A percentile compares a stretch with the other conserved stretches of the same genome.
Evolutionary conservation across 2,797 vertebrate species (phyloP).

Genomic region (Picus viridis): DNA sequence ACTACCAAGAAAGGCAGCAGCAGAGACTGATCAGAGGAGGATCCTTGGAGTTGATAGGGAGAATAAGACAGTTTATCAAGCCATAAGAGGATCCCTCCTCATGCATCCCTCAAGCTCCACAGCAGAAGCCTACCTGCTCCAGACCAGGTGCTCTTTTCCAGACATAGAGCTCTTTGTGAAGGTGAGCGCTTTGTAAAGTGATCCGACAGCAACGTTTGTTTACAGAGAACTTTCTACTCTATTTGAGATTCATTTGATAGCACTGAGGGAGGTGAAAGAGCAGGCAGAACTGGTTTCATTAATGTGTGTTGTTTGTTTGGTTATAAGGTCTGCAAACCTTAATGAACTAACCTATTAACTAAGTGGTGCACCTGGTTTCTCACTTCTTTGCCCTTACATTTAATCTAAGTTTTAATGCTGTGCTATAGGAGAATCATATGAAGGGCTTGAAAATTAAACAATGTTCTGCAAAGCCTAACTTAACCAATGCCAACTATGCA

Average conservation of each 20-base stretch:
- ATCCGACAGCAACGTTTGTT: background rate
- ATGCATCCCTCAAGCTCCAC: background rate
- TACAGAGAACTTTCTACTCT: background rate
- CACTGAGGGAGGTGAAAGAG: background rate
- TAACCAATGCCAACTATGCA: background rate
- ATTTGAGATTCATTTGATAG: background rate
- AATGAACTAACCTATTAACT: background rate
- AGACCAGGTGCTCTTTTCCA: constrained; percentile 66
- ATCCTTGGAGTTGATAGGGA: background rate
- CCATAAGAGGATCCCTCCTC: background rate
- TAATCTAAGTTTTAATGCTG: background rate
- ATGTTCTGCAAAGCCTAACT: background rate
- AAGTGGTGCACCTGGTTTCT: background rate
- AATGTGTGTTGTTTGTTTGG: background rate
- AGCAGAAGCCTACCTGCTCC: constrained; percentile 75
- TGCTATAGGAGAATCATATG: background rate
- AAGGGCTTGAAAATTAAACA: background rate
- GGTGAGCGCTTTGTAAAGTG: constrained; percentile 59
- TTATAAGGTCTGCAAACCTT: background rate
- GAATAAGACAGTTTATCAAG: background rate
- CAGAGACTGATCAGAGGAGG: background rate
- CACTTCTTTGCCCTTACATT: background rate
- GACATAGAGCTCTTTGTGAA: constrained; percentile 80
- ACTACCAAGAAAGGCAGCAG: background rate
- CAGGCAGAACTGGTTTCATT: background rate